These are phyloP conservation scores for Helostoma temminkii DNA, from an alignment of 2,797 vertebrate species.

Conservation along the genomic window DNA sequence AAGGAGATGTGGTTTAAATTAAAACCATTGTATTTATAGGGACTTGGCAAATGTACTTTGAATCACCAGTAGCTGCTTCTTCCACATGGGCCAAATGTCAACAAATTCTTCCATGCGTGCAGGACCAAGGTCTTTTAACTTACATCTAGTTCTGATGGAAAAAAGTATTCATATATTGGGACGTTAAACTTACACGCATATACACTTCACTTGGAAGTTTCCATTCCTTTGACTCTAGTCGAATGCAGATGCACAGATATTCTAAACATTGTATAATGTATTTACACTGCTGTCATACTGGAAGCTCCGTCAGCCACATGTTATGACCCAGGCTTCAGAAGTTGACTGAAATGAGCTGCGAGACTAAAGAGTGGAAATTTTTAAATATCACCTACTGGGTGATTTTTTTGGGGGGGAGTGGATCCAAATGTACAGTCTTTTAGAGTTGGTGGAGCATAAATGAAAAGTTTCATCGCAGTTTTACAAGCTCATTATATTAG, in stretches of 20 bases:
- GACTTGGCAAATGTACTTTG: background rate
- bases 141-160: constrained; percentile 73
- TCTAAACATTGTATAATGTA: constrained; percentile 39
- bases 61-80: background rate
- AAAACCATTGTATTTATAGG: background rate
- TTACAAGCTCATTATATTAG: background rate
- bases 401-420: constrained; percentile 6
- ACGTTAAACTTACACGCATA: constrained; percentile 42
- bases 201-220: constrained; percentile 47
- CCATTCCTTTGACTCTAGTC: constrained; percentile 44
- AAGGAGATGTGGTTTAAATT: background rate
- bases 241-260: background rate
- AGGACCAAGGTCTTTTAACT: constrained; percentile 53
- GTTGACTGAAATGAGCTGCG: constrained; percentile 3
- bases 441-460: background rate
- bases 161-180: constrained; percentile 58
- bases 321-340: constrained; percentile 8
- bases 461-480: background rate
- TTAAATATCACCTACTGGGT: background rate
- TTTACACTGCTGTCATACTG: constrained; percentile 39
- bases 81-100: background rate
- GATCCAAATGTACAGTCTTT: background rate
- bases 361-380: constrained; percentile 1
- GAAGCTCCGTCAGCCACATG: constrained; percentile 20
- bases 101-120: constrained; percentile 36